Evolutionary conservation across 1,140 invertebrate species (phyloP), one percentile per base, ranked within the genome.

Genomic region (Polyergus mexicanus): DNA sequence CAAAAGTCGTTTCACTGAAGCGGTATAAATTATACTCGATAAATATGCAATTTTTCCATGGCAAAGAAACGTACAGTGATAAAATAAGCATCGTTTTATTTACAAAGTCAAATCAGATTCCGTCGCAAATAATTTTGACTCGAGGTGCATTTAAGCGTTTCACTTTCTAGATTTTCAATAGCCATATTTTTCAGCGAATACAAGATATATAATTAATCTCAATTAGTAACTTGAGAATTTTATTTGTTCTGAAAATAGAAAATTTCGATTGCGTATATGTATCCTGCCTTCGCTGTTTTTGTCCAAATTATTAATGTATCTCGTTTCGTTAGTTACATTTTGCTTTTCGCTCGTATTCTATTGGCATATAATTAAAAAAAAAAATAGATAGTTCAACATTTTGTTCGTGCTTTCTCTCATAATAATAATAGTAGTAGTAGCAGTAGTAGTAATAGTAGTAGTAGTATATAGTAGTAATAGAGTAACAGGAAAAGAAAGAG

Each of bases 51-150:
- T 41, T 68, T 78, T 76, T 66, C 22, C 25, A 5, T 54, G 32
- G 32, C 32, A 69, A 32, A 32, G 32, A 32, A 32, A 47, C 19
- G 25, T n/a, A 65, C 19, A n/a, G 32, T 19, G 56, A 47, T 41
- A 44, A 62, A 44, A 16, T 54, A 32, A 60, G 72, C 28, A 47
- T 32, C 60, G 8, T 32, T 25, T 35, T 76, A 75, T 77, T 78
- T 51, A 35, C 5, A 28, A 54, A 6, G 3, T 68, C n/a, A 13
- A n/a, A 47, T 68, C 10, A 13, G 2, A 38, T 38, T 68, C 32
- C 32, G 63, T 47, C 22, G 47, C n/a, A 19, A 25, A 56, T 13
- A n/a, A 19, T 35, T 76, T 6, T 19, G 47, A 68, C 35, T n/a
- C 16, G 35, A 11, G 8, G 2, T 66, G 60, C 19, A 63, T 66